phyloP scores from a whole-genome alignment of 2,113 vertebrate genomes.

The Origma solitaria region DNA sequence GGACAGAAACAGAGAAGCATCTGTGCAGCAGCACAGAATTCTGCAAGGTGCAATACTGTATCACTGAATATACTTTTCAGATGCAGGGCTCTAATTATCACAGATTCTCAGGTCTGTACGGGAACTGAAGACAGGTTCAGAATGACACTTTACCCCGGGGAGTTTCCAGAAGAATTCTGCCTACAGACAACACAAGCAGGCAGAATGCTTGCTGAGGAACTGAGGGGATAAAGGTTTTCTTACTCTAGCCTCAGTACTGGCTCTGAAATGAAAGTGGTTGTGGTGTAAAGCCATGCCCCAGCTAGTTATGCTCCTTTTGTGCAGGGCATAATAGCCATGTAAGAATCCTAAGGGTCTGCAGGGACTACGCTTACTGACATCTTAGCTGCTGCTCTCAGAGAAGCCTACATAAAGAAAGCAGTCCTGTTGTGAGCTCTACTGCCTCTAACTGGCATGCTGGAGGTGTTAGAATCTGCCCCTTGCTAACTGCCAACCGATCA shows the following conservation, averaged over 20 bases:
- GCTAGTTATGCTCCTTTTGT: not conserved
- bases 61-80: not conserved
- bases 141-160: not conserved
- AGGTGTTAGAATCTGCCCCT: not conserved
- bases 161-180: not conserved
- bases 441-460: not conserved
- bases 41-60: not conserved
- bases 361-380: not conserved
- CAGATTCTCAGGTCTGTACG: not conserved
- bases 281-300: not conserved
- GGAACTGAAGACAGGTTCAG: not conserved
- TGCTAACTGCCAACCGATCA: not conserved
- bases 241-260: not conserved
- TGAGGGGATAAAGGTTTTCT: not conserved
- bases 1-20: not conserved
- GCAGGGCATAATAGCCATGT: accelerated
- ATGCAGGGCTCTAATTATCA: not conserved
- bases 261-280: not conserved
- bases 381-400: not conserved
- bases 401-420: not conserved
- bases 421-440: not conserved
- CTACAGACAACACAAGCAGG: not conserved
- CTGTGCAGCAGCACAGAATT: not conserved
- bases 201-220: not conserved
- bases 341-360: not conserved